phyloP scores from a whole-genome alignment of 2,797 vertebrate genomes.

The Sebastiscus albofasciatus region DNA sequence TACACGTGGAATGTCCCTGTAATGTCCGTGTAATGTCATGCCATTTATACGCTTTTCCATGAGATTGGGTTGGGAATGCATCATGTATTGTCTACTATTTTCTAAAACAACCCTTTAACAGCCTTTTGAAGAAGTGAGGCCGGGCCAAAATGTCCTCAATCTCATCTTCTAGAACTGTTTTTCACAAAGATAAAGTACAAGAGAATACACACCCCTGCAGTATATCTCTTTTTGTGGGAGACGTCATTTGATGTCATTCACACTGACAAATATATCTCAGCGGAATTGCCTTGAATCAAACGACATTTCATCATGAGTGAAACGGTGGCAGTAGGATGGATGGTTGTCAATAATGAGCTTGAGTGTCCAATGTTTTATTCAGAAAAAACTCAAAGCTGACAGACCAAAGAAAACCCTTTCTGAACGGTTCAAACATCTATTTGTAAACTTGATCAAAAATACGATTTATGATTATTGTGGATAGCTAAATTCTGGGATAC shows the following conservation, averaged over 20 bases:
- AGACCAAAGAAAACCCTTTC: neutral
- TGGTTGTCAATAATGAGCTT: slow-evolving; percentile 35
- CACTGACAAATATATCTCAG: slow-evolving; percentile 19
- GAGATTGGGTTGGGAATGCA: neutral
- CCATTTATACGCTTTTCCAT: no score
- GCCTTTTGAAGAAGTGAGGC: neutral
- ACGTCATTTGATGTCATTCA: slow-evolving; percentile 22
- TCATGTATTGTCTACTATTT: neutral
- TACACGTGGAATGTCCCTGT: accelerated
- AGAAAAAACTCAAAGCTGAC: slow-evolving; percentile 21
- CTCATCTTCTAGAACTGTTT: neutral
- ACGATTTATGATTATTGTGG: neutral
- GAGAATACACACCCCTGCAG: neutral
- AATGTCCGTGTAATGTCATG: no score
- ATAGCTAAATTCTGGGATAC: neutral
- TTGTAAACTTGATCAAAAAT: slow-evolving; percentile 18
- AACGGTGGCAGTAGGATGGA: slow-evolving; percentile 1
- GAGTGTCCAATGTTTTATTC: slow-evolving; percentile 19
- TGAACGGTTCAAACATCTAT: slow-evolving; percentile 2
- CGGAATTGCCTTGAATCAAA: slow-evolving; percentile 24
- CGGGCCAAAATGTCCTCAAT: neutral
- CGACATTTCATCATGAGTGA: slow-evolving; percentile 28
- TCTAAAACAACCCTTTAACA: neutral
- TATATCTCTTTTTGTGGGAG: neutral
- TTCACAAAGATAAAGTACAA: neutral